Conservation (phyloP, 2,888 invertebrate genomes). For the Drosophila koepferae region DNA sequence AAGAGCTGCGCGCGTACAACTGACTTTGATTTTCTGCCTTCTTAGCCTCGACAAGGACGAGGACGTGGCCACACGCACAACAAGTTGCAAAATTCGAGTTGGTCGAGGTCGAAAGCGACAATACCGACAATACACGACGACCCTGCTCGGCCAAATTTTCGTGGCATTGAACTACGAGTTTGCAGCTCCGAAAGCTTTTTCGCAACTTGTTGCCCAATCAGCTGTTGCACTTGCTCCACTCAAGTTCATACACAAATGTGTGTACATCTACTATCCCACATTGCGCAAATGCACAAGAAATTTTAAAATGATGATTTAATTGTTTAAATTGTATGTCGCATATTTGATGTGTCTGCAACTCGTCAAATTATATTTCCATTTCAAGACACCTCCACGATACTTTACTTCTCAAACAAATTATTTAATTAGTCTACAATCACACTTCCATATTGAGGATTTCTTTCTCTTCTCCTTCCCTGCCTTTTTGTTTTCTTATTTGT, state of each 20-base stretch:
- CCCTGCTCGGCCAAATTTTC: constrained; percentile 48
- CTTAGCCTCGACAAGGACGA: constrained; percentile 38
- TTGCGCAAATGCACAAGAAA: constrained; percentile 18
- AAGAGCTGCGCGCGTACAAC: constrained; percentile 73
- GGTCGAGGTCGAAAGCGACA: constrained; percentile 43
- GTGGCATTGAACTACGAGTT: constrained; percentile 71
- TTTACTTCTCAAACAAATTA: not conserved
- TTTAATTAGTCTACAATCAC: constrained; percentile 30
- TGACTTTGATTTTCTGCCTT: constrained; percentile 65
- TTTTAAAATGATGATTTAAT: too few relatives aligned
- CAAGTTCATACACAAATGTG: constrained; percentile 12
- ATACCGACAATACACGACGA: constrained; percentile 25
- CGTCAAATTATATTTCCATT: too few relatives aligned
- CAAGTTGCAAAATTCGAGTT: constrained; percentile 78
- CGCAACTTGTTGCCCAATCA: constrained; percentile 84
- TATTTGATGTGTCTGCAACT: too few relatives aligned
- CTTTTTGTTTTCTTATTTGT: not conserved
- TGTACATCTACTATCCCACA: constrained; percentile 8
- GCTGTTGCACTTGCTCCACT: constrained; percentile 73
- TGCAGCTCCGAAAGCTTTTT: constrained; percentile 81
- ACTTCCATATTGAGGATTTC: not conserved
- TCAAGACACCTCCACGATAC: too few relatives aligned
- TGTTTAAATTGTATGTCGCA: not conserved
- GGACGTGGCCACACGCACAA: constrained; percentile 58
- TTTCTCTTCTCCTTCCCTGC: not conserved